Base-by-base conservation (phyloP, 2,113 vertebrate genomes). In the Dipodomys stephensi region DNA sequence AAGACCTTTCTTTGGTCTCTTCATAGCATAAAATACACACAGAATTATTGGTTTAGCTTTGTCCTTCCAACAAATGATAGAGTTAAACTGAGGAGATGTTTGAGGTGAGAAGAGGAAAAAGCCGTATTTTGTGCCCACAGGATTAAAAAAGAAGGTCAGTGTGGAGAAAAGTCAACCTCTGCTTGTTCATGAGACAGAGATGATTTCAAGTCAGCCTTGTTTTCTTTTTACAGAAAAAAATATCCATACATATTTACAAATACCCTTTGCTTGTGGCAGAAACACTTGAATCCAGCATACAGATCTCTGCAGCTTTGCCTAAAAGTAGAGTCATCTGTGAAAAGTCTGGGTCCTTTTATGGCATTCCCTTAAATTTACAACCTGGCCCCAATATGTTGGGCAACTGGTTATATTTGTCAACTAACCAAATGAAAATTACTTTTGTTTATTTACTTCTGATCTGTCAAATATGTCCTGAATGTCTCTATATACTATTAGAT, bases 1-100 rank as follows among this genome's bases (percentile, higher is more conserved):
- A 53, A 87, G 69, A 95, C n/a, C 23, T 94, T 94, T 90, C n/a
- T 74, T 87, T 94, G 84, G 67, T 73, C 67, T 90, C 30, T 79
- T 0, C 74, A 4, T 83, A 95, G 44, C 92, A 83, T 16, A 23
- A 46, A 81, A 76, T 28, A 39, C 7, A 72, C n/a, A 94, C 49
- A 53, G 19, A 84, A 18, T 69, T 44, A 94, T 84, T 95, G 30
- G 0, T 53, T 94, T 83, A 32, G 71, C 65, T 89, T 78, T 84
- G 78, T 0, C 4, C 20, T 87, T 95, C 94, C 20, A 30, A 8
- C 25, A 88, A 95, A 77, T 87, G 73, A 95, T 90, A n/a, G 62
- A 7, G 64, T 64, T 88, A 79, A 90, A 92, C 32, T 7, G 0
- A 53, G 72, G 53, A 49, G 39, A 90, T 7, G 4, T 13, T 64